phyloP scores from a whole-genome alignment of 2,888 invertebrate species.

The Plebejus anna region DNA sequence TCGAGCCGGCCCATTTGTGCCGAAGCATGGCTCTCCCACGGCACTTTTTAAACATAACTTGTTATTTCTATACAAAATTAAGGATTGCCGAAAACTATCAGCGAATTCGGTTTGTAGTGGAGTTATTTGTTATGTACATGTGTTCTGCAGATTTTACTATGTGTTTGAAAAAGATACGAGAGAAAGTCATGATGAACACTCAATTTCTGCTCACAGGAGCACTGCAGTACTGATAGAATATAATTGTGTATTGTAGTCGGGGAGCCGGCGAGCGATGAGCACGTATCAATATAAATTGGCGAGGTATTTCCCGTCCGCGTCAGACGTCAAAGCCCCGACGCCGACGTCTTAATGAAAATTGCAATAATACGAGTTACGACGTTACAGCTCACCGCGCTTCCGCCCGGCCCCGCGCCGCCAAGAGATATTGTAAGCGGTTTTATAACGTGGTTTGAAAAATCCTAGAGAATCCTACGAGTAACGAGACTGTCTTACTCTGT shows the following conservation, averaged over 20 bases:
- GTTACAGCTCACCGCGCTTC: background rate
- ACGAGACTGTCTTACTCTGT: background rate
- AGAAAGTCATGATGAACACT: too few relatives aligned
- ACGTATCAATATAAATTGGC: slow-evolving; percentile 7
- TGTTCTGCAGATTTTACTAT: too few relatives aligned
- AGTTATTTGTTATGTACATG: too few relatives aligned
- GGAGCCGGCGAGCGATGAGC: background rate
- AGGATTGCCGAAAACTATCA: too few relatives aligned
- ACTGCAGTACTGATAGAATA: background rate
- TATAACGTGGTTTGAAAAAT: background rate
- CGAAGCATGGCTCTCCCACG: too few relatives aligned
- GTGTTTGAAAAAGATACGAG: too few relatives aligned
- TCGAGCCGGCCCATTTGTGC: too few relatives aligned
- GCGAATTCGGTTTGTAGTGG: too few relatives aligned
- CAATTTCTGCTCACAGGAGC: too few relatives aligned
- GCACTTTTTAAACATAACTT: too few relatives aligned
- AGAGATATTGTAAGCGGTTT: background rate
- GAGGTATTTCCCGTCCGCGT: background rate
- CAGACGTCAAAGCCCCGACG: background rate
- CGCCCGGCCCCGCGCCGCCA: background rate
- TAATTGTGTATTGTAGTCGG: background rate
- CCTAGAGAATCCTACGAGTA: background rate
- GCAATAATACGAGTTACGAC: slow-evolving; percentile 5
- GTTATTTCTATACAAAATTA: too few relatives aligned
- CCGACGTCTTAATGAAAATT: slow-evolving; percentile 21